Evolutionary conservation across 2,113 vertebrate genomes (phyloP), one percentile per base, ranked within the genome.

Genomic region (Cottus gobio): DNA sequence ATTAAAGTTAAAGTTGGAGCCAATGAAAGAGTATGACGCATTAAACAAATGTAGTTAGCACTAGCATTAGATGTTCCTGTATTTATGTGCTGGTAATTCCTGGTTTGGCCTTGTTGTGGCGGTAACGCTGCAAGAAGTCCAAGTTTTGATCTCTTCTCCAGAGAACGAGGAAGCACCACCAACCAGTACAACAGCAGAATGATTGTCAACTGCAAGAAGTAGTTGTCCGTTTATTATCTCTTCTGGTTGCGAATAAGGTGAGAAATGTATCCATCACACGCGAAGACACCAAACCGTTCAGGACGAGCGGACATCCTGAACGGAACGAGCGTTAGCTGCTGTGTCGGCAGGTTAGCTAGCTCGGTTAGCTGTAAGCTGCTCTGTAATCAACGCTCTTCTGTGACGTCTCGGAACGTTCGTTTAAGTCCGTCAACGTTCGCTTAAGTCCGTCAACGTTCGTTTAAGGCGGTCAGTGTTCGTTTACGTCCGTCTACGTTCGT

Each of bases 281-380:
- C 3, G 22, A 13, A 37, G 9, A 2, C 36, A 28, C 8, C 16
- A 1, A n/a, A 7, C 1, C 4, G 34, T 0, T 42, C 6, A 56
- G 22, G 50, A 4, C 16, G 61, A 11, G 12, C 9, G 1, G 22
- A 57, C 15, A 28, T 0, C 4, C 20, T 44, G 11, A 4, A 5
- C 34, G 4, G 7, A 16, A 15, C 3, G 26, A 70, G 22, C 10
- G 15, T 74, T 22, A 9, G 15, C 28, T 22, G 0, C 6, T 34
- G 54, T 34, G 52, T 56, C 10, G 46, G 10, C 0, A 12, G 11
- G 8, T 20, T 24, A 18, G 76, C 61, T 85, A 82, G 77, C 71
- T 54, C 7, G 1, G 24, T 62, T 85, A 87, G 77, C 73, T 71
- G 15, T 37, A 79, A 48, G 58, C 58, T n/a, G n/a, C n/a, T n/a